Base-by-base conservation (phyloP, 2,113 vertebrate genomes). In the Turnix velox region DNA sequence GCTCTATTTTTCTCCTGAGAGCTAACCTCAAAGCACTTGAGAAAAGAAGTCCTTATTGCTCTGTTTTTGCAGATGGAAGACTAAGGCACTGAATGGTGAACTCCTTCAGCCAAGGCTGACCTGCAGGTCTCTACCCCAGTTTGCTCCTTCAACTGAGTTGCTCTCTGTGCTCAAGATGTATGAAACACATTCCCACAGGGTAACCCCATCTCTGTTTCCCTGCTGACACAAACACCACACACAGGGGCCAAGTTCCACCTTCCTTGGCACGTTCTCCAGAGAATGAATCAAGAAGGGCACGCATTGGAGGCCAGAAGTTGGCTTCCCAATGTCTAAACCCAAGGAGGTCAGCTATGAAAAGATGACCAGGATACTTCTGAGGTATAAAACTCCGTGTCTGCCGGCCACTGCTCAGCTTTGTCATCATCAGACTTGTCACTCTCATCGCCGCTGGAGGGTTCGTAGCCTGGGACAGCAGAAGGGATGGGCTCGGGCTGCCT, bases 381-480 rank as follows among this genome's bases (percentile, higher is more conserved):
- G 43, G 93, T 86, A 20, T 98, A 98, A 90, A 98, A 98, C 59
- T 96, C 94, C 1, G 97, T 83, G 10, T 79, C 92, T 52, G 90
- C 92, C 18, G 98, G 94, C 98, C 98, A 98, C 68, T 96, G 96
- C 27, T 42, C 87, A 42, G 72, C 88, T 75, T 95, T 97, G 27
- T 98, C 97, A 1, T 98, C 97, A 0, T 97, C 95, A 0, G 95
- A 95, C 61, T 98, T 97, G 12, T 97, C 97, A 1, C 91, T 97
- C 52, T 98, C 98, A 0, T 98, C 98, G 0, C 98, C 98, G 0
- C 98, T 98, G 82, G 97, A 98, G 4, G 63, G 93, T 1, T 97
- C 97, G 0, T 96, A 97, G 73, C 94, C 35, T 0, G 90, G 89
- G 18, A 66, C 3, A 0, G 84, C 66, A 8, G 82, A 43, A 12